phyloP scores from a whole-genome alignment of 2,113 vertebrate species.

The Anthoscopus minutus region DNA sequence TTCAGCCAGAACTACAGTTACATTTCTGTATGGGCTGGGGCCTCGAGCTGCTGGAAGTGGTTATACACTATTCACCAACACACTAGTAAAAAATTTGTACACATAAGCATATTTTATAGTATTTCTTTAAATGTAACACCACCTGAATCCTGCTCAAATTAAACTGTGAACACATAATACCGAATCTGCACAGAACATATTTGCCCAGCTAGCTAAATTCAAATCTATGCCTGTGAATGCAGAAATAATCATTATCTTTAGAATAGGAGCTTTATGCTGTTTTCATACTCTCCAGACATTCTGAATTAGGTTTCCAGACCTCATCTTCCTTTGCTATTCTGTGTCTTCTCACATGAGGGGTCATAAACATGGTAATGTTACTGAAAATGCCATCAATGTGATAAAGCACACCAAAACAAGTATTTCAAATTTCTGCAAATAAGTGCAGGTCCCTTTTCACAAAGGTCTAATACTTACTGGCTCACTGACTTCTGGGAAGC shows the following conservation, averaged over 20 bases:
- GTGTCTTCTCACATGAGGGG: not conserved
- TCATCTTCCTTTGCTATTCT: not conserved
- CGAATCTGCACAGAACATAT: not conserved
- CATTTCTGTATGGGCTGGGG: not conserved
- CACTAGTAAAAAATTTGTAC: not conserved
- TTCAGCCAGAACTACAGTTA: not conserved
- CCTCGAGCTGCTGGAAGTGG: not conserved
- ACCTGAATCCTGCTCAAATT: not conserved
- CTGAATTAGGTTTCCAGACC: not conserved
- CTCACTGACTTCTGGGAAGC: constrained; percentile 22
- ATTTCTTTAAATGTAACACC: not conserved
- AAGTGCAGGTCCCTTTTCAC: constrained; percentile 46
- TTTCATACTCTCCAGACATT: not conserved
- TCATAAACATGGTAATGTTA: constrained; percentile 10
- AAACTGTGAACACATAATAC: not conserved
- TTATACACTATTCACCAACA: not conserved
- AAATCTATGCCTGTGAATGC: not conserved
- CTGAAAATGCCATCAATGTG: constrained; percentile 24
- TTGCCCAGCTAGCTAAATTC: not conserved
- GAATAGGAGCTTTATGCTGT: not conserved
- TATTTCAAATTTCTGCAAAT: constrained; percentile 42
- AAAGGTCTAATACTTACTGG: constrained; percentile 45
- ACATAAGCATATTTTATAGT: not conserved
- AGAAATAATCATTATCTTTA: not conserved
- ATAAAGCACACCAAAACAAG: constrained; percentile 40